Evolutionary conservation across 2,888 invertebrate genomes (phyloP).

Genomic region (Chymomyza caudatula): DNA sequence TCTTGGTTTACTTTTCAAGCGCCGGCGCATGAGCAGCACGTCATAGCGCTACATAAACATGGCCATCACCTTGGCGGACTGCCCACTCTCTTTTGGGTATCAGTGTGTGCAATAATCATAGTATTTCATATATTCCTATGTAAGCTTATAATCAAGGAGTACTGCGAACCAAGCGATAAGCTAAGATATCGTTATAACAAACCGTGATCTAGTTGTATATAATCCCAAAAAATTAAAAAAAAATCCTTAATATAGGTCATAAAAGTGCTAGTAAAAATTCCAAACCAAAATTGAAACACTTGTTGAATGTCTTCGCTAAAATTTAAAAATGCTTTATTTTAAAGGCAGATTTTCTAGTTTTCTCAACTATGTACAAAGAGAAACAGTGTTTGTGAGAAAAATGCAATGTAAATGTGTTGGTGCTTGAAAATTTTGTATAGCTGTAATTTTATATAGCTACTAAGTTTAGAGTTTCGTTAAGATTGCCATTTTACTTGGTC

Average conservation of each 20-base stretch:
- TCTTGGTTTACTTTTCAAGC: constrained; percentile 79
- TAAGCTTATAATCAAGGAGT: constrained; percentile 94
- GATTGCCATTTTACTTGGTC: constrained; percentile 79
- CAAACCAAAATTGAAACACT: neutral
- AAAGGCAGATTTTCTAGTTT: neutral
- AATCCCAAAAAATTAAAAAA: constrained; percentile 15
- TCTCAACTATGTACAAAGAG: neutral
- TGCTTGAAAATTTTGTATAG: constrained; percentile 15
- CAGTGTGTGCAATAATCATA: constrained; percentile 90
- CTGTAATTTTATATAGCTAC: constrained; percentile 17
- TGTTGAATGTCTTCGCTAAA: neutral
- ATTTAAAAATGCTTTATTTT: neutral
- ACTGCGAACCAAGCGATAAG: constrained; percentile 86
- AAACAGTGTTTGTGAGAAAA: constrained; percentile 23
- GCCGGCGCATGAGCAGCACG: constrained; percentile 93
- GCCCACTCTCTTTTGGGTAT: constrained; percentile 94
- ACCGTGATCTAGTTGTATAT: constrained; percentile 79
- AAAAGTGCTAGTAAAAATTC: constrained; percentile 17
- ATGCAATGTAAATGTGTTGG: constrained; percentile 32
- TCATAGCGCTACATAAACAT: constrained; percentile 93
- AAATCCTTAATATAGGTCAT: neutral
- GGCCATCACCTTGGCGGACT: constrained; percentile 93
- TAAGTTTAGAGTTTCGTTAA: constrained; percentile 13
- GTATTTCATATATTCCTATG: constrained; percentile 95
- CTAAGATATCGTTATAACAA: constrained; percentile 85